These are phyloP conservation scores for Gallinago paraguaiae DNA, from an alignment of 2,113 vertebrate species.

Conservation along the genomic window DNA sequence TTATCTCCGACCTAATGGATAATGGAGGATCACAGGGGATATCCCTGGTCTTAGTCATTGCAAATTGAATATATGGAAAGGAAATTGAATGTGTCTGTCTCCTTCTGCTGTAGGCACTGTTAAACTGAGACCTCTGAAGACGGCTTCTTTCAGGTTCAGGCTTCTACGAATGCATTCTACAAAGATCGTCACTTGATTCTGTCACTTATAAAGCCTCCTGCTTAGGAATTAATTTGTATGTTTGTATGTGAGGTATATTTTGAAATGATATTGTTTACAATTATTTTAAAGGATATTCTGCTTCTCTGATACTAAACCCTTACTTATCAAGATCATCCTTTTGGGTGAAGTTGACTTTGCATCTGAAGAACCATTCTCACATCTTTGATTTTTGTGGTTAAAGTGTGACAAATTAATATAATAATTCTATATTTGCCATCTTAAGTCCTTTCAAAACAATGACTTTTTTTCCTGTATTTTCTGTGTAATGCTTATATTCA, in stretches of 20 bases:
- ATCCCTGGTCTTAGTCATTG: not conserved
- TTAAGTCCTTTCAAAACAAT: not conserved
- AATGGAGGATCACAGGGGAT: not conserved
- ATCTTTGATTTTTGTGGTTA: not conserved
- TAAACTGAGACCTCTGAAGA: not conserved
- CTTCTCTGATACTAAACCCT: not conserved
- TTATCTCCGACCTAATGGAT: not conserved
- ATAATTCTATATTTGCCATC: not conserved
- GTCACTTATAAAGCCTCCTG: not conserved
- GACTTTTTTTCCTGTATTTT: not conserved
- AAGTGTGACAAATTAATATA: not conserved
- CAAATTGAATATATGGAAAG: not conserved
- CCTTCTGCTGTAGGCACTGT: constrained; percentile 5
- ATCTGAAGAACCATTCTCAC: not conserved
- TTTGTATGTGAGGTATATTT: not conserved
- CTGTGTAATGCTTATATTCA: not conserved
- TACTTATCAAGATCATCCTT: not conserved
- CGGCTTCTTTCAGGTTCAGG: not conserved
- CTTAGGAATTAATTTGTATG: not conserved
- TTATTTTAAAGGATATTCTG: not conserved
- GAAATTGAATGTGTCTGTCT: not conserved
- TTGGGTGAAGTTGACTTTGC: not conserved
- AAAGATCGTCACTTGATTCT: not conserved
- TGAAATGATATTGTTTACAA: not conserved
- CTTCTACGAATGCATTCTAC: not conserved